These are phyloP conservation scores for Lacerta bilineata DNA, from an alignment of 2,797 vertebrate genomes.

Conservation along the genomic window DNA sequence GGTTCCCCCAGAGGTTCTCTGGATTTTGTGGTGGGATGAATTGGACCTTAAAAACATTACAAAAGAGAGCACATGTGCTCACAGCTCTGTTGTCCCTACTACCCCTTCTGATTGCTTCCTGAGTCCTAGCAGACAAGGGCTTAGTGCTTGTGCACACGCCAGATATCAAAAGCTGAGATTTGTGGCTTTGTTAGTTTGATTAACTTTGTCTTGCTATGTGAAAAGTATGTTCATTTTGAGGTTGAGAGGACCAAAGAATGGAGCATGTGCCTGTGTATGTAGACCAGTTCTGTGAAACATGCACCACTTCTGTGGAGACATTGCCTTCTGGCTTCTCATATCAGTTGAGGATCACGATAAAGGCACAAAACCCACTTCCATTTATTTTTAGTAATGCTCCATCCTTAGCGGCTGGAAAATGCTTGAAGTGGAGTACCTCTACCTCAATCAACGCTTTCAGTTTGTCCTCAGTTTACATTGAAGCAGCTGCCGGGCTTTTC, in stretches of 20 bases:
- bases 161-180: not conserved
- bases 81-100: not conserved
- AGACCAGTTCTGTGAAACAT: not conserved
- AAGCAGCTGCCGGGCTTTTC: slow-evolving; percentile 10
- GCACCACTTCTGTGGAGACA: not conserved
- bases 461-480: slow-evolving; percentile 12
- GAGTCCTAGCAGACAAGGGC: no score
- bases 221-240: not conserved
- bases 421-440: not conserved
- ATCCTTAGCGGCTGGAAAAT: not conserved
- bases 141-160: no score
- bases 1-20: no score
- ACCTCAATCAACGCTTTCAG: slow-evolving; percentile 8
- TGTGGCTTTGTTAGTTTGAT: not conserved
- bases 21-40: not conserved
- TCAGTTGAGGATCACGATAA: slow-evolving; percentile 19
- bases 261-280: not conserved
- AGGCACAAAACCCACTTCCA: not conserved
- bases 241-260: not conserved
- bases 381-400: slow-evolving; percentile 35
- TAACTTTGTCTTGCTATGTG: not conserved
- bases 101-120: not conserved
- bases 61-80: not conserved
- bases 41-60: not conserved
- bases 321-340: not conserved